Evolutionary conservation across 2,888 invertebrate species (phyloP).

Genomic region (Acronicta leporina): DNA sequence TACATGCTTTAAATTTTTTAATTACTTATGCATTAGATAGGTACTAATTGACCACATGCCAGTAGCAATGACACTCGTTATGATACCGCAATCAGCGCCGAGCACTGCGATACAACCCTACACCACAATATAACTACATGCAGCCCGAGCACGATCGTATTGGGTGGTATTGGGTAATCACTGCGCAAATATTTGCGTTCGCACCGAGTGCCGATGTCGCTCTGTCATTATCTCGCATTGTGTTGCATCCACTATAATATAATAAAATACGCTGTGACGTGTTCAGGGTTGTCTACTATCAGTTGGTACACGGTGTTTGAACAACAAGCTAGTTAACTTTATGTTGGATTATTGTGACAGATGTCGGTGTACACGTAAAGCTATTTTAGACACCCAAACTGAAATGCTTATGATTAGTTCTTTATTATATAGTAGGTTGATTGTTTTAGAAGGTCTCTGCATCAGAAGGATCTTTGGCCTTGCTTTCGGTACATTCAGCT

Average conservation of each 20-base stretch:
- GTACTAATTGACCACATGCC: background rate
- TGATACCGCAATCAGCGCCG: slow-evolving; percentile 14
- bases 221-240: slow-evolving; percentile 37
- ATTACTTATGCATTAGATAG: too few relatives aligned
- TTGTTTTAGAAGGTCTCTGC: too few relatives aligned
- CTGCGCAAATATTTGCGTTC: slow-evolving; percentile 35
- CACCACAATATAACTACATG: slow-evolving; percentile 2
- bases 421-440: too few relatives aligned
- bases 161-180: slow-evolving; percentile 25
- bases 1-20: too few relatives aligned
- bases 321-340: background rate
- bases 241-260: slow-evolving; percentile 9
- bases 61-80: background rate
- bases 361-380: too few relatives aligned
- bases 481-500: too few relatives aligned
- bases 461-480: too few relatives aligned
- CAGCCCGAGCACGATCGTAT: background rate
- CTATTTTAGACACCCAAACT: too few relatives aligned
- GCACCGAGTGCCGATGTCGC: slow-evolving; percentile 15
- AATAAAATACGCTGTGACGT: slow-evolving; percentile 25
- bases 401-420: too few relatives aligned
- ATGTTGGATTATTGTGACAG: background rate
- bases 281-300: slow-evolving; percentile 18
- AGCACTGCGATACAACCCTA: background rate
- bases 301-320: background rate